Evolutionary conservation across 92 coral and sea anemone species (phyloP).

Genomic region (Meandrina meandrites): DNA sequence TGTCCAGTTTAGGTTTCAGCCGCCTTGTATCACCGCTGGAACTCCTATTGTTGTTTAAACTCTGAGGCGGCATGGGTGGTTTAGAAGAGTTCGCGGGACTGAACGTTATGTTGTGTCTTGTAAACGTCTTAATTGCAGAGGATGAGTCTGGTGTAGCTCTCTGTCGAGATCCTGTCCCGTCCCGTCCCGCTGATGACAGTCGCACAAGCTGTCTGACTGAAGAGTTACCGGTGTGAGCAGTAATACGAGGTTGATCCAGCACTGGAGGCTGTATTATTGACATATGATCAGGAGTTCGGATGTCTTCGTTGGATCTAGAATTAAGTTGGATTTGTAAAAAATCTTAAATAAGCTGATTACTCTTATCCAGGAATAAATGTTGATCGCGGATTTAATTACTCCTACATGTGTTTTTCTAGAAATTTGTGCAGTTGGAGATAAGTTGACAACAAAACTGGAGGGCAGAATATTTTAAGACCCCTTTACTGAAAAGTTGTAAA

Average conservation of each 20-base stretch:
- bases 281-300: neutral
- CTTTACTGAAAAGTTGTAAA: too few relatives aligned
- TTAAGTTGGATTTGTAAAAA: neutral
- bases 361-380: too few relatives aligned
- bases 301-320: conserved; percentile 11
- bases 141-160: conserved; percentile 4
- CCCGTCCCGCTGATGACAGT: conserved; percentile 31
- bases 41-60: conserved; percentile 39
- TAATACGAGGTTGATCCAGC: conserved; percentile 17
- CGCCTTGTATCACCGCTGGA: conserved; percentile 55
- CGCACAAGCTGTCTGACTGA: conserved; percentile 10
- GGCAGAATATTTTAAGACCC: too few relatives aligned
- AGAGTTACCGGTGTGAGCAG: neutral
- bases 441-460: too few relatives aligned
- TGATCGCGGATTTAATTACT: too few relatives aligned
- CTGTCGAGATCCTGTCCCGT: conserved; percentile 20
- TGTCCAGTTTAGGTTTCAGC: conserved; percentile 31
- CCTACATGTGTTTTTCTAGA: too few relatives aligned
- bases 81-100: conserved; percentile 30
- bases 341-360: neutral
- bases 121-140: conserved; percentile 8
- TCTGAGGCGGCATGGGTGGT: conserved; percentile 64
- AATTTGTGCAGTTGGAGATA: too few relatives aligned
- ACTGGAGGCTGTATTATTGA: conserved; percentile 2
- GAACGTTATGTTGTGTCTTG: conserved; percentile 29